phyloP scores from a whole-genome alignment of 2,797 vertebrate genomes.

The Gallinago stenura region DNA sequence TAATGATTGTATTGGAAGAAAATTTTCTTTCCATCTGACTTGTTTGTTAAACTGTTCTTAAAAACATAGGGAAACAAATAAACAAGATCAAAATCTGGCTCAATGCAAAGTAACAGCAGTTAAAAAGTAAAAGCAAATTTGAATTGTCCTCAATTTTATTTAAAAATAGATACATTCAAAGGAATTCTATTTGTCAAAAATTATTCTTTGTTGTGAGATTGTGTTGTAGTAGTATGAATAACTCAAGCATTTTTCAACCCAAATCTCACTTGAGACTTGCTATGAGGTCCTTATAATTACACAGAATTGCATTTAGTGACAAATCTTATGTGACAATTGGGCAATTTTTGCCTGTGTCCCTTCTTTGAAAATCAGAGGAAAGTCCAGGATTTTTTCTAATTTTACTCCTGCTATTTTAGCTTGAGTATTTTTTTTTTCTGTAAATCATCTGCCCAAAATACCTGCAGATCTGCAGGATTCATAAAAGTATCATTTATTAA shows the following conservation, averaged over 20 bases:
- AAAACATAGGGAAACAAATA: not conserved
- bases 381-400: not conserved
- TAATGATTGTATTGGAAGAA: not conserved
- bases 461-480: not conserved
- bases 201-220: not conserved
- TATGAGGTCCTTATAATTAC: not conserved
- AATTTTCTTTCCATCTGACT: not conserved
- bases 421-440: not conserved
- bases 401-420: not conserved
- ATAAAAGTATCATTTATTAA: not conserved
- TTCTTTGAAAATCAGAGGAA: not conserved
- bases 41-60: not conserved
- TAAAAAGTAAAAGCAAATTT: not conserved
- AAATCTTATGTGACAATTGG: accelerated
- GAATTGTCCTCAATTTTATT: not conserved
- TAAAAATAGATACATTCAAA: not conserved
- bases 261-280: not conserved
- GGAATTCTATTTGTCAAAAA: not conserved
- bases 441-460: not conserved
- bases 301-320: not conserved
- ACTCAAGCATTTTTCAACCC: not conserved
- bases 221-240: not conserved
- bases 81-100: not conserved
- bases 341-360: not conserved
- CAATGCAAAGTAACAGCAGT: not conserved